Conservation (phyloP, 2,888 invertebrate genomes). For the Labia minor region DNA sequence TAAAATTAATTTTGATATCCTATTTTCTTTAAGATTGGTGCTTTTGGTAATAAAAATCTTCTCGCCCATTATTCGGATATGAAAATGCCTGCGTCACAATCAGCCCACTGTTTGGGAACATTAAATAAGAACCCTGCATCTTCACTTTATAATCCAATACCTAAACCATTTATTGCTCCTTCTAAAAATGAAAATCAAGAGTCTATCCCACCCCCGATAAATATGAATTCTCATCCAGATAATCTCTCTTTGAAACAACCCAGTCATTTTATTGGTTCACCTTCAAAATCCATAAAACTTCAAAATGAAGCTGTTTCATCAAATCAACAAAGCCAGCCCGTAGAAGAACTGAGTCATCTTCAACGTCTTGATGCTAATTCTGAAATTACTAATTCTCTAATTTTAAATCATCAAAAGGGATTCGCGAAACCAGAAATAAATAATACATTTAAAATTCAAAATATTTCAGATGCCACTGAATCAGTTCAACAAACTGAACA, state of each 20-base stretch:
- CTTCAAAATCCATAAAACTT: too few species aligned
- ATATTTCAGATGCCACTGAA: too few species aligned
- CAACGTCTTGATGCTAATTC: too few species aligned
- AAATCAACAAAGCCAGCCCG: neutral
- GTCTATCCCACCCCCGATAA: neutral
- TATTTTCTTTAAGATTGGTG: neutral
- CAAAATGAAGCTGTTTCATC: too few species aligned
- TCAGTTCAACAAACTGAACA: neutral
- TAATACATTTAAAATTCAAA: too few species aligned
- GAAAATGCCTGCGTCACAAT: neutral
- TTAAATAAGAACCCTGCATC: neutral
- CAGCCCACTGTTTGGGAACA: neutral
- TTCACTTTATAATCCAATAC: neutral
- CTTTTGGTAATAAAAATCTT: neutral
- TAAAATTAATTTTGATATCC: too few species aligned
- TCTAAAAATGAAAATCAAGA: neutral
- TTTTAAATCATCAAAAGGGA: too few species aligned
- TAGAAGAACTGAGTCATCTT: neutral
- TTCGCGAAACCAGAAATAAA: too few species aligned
- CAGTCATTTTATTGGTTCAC: neutral
- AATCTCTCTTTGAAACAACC: neutral
- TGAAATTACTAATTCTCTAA: too few species aligned
- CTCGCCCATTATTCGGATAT: neutral
- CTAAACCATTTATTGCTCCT: neutral
- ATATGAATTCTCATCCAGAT: neutral